Percentiles rank a stretch among this genome's conserved stretches.
Evolutionary conservation across 2,113 vertebrate species (phyloP).

Genomic region (Suncus etruscus): DNA sequence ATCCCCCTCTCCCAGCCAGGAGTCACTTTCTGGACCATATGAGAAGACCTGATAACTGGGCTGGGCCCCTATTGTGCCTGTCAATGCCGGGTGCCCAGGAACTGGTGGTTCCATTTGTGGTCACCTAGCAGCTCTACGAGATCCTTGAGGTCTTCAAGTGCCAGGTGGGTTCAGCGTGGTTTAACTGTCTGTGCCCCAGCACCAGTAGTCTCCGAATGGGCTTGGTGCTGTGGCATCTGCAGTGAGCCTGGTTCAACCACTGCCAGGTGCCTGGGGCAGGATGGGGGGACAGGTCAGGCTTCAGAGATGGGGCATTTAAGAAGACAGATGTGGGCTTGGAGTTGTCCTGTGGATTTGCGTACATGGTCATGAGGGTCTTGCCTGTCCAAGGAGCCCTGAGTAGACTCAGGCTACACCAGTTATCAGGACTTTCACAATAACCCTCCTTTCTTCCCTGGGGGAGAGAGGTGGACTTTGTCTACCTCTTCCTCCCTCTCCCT

Average conservation of each 20-base stretch:
- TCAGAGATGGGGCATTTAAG: no score
- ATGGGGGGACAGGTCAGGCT: no score
- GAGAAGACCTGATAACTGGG: slow-evolving; percentile 41
- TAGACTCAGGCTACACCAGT: not conserved
- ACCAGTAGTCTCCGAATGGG: slow-evolving; percentile 45
- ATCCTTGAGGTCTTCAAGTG: slow-evolving; percentile 79
- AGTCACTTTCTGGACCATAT: slow-evolving; percentile 55
- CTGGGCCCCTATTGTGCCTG: not conserved
- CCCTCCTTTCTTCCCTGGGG: not conserved
- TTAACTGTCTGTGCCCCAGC: slow-evolving; percentile 81
- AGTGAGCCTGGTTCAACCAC: not conserved
- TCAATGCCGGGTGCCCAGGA: slow-evolving; percentile 54
- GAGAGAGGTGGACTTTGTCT: no score
- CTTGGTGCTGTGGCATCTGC: not conserved
- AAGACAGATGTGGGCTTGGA: no score
- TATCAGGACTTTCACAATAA: no score
- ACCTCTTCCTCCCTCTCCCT: no score
- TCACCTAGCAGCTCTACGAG: slow-evolving; percentile 82
- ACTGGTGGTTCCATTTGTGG: slow-evolving; percentile 82
- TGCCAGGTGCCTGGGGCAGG: not conserved
- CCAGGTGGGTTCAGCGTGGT: slow-evolving; percentile 79
- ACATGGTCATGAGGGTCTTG: not conserved
- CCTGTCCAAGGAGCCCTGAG: fast-evolving
- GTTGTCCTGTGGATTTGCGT: not conserved
- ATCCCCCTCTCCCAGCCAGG: not conserved